Base-by-base conservation (phyloP, 2,113 vertebrate species). In the Stigmatopora nigra region DNA sequence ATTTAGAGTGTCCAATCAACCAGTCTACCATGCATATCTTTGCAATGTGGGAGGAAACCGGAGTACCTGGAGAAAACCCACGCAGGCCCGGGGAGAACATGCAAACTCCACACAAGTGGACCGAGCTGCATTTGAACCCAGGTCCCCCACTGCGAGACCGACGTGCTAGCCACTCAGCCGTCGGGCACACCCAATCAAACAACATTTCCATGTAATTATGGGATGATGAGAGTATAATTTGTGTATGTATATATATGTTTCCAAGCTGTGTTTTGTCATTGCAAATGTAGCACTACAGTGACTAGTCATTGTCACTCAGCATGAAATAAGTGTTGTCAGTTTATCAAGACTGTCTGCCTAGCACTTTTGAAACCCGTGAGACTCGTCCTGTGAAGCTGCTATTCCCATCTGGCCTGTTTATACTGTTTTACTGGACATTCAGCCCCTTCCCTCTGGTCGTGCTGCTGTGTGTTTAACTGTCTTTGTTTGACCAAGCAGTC, bases 401-500 rank as follows among this genome's bases (percentile, higher is more conserved):
- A 14, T 15, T 13, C 53, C 25, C 38, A 17, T 41, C 36, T 2
- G 16, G 41, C 35, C 58, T 44, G 17, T 44, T 44, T 41, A 19
- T 41, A 13, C 36, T 41, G 7, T 41, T 17, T 31, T 14, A 7
- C 6, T n/a, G 58, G 36, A 60, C 17, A 19, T 41, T 44, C n/a
- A 41, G 38, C 38, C 38, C 58, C 41, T n/a, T 19, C 58, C 17
- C 17, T 5, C n/a, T 19, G 19, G 57, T 38, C 12, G 35, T 45
- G 41, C 41, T 20, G 13, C 59, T 45, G 59, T 22, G 59, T 61
- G 59, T 45, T 46, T 61, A 61, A 61, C 59, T 22, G 38, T 82
- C 75, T 78, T 76, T 83, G 81, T 81, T 38, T 82, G 61, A 68
- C 64, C 65, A 67, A 68, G 56, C 71, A 67, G 64, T 45, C 41